Conservation (phyloP, 2,113 vertebrate species). For the Trichechus manatus region DNA sequence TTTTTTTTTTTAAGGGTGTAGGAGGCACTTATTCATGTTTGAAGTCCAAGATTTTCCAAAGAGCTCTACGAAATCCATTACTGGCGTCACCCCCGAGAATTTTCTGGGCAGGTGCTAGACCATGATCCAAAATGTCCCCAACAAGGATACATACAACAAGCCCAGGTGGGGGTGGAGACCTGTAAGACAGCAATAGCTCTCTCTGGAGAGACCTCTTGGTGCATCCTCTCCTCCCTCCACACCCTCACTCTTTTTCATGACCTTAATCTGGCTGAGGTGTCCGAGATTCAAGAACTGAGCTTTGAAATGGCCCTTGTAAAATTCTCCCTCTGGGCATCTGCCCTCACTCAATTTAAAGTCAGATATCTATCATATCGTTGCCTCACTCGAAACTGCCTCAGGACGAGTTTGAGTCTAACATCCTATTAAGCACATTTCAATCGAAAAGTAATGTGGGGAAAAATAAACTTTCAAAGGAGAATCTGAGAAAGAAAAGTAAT, state of each 20-base stretch:
- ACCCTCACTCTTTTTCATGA: background rate
- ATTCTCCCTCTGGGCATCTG: background rate
- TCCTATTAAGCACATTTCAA: background rate
- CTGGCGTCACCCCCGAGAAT: background rate
- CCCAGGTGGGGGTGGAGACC: accelerated
- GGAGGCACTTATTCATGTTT: background rate
- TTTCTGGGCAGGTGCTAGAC: background rate
- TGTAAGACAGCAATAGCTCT: background rate
- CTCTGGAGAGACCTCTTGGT: accelerated
- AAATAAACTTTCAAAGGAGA: background rate
- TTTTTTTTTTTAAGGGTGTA: background rate
- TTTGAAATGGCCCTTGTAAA: background rate
- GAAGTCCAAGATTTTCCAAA: background rate
- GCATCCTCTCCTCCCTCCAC: background rate
- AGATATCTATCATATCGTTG: accelerated
- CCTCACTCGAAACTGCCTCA: background rate
- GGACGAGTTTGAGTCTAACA: background rate
- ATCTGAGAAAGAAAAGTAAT: background rate
- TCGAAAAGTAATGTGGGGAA: background rate
- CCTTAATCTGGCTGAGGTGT: background rate
- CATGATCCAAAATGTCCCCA: background rate
- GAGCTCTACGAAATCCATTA: background rate
- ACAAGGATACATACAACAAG: background rate
- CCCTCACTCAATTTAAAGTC: background rate
- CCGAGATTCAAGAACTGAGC: too few species aligned